Base-by-base conservation (phyloP, 2,888 invertebrate species). In the Dermolepida albohirtum region DNA sequence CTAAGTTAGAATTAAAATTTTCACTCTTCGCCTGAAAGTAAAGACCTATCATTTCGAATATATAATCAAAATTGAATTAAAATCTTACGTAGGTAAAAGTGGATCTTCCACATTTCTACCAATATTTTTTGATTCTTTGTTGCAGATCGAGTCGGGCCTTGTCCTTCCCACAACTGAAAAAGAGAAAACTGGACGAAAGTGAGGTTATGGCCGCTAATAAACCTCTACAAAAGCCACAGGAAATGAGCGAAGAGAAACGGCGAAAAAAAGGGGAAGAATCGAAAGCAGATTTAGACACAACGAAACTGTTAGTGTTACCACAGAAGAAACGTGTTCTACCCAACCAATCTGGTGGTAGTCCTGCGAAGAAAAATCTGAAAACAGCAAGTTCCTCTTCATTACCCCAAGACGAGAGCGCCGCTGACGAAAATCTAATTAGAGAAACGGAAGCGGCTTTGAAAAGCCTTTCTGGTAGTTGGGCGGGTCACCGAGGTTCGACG, bases 361-460 rank as follows among this genome's bases (percentile, higher is more conserved):
- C 83, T 4, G 76, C 79, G 5, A 82, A 82, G 74, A 83, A 84
- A 72, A 78, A 74, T 83, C 86, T 76, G 83, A 87, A 79, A 85
- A 84, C 76, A 74, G 70, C 74, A 80, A 83, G 76, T 52, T 64
- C 75, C 8, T 75, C 71, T 43, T 70, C 75, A 80, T 83, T 76
- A 43, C 66, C 75, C 8, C 79, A 79, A 65, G 83, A 83, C 63
- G 80, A 80, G 59, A 78, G 76, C 12, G 77, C 74, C 16, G 93
- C 93, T 75, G 92, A 94, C 78, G 95, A 95, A 80, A 91, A 90
- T 0, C 86, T 94, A 64, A 93, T 96, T 71, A 87, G 93, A 59
- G 95, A 96, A 82, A 95, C 96, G 1, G 95, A 95, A 80, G 93
- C 93, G 1, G 95, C 95, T 0, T 82, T 96, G 34, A 93, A 93